phyloP scores from a whole-genome alignment of 2,113 vertebrate species.

The Daphoenositta chrysoptera region DNA sequence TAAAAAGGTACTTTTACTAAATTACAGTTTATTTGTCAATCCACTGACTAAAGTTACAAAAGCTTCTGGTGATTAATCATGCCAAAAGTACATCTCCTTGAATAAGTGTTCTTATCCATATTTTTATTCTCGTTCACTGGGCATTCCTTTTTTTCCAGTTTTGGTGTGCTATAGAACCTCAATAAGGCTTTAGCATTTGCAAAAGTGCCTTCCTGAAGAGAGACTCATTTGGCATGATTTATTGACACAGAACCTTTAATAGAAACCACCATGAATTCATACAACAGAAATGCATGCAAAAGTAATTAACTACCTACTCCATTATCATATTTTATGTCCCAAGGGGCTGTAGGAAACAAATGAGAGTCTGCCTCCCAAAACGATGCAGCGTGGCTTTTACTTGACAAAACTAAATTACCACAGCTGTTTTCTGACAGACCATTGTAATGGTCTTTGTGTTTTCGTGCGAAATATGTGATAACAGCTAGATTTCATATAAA shows the following conservation, averaged over 20 bases:
- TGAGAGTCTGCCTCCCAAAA: neutral
- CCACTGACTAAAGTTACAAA: neutral
- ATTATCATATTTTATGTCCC: neutral
- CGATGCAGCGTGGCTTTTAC: neutral
- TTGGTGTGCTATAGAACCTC: neutral
- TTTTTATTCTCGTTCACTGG: neutral
- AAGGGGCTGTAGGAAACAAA: neutral
- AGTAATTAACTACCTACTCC: neutral
- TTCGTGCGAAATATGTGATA: neutral
- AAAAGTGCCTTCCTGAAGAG: neutral
- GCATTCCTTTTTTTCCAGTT: neutral
- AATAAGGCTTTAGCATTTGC: neutral
- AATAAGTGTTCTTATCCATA: neutral
- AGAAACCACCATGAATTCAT: neutral
- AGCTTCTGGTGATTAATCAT: neutral
- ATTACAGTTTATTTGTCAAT: neutral
- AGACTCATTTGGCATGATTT: neutral
- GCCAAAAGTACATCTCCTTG: neutral
- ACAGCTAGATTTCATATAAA: neutral
- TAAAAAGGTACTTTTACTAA: neutral
- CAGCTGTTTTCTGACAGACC: neutral
- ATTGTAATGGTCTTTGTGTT: neutral
- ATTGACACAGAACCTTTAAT: neutral
- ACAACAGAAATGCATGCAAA: neutral
- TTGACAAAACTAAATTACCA: neutral